Evolutionary conservation across 2,888 invertebrate genomes (phyloP).

Genomic region (Lithophane semibrunnea): DNA sequence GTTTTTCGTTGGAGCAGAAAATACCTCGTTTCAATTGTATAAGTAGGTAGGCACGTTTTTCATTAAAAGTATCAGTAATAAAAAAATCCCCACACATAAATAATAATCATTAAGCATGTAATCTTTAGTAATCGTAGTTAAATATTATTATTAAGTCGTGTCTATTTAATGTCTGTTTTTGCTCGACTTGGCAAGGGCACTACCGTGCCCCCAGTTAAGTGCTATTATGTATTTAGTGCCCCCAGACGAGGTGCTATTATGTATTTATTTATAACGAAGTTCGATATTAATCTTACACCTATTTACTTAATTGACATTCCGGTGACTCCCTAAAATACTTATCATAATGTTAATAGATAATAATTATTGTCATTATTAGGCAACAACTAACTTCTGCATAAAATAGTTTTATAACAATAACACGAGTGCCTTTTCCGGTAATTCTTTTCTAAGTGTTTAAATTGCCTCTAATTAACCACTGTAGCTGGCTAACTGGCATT

Average conservation of each 20-base stretch:
- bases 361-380: not conserved
- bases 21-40: not conserved
- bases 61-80: not conserved
- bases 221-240: no score
- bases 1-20: not conserved
- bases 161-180: no score
- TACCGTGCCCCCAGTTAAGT: no score
- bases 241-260: not conserved
- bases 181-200: no score
- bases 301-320: not conserved
- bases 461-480: slow-evolving; percentile 21
- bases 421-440: not conserved
- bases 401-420: not conserved
- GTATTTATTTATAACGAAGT: slow-evolving; percentile 3
- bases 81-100: not conserved
- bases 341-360: not conserved
- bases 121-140: not conserved
- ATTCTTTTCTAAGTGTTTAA: not conserved
- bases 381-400: not conserved
- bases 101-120: not conserved
- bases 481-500: not conserved
- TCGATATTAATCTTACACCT: not conserved
- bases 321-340: not conserved
- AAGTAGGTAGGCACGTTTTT: not conserved
- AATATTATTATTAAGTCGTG: not conserved